Conservation (phyloP, 2,113 vertebrate species). For the Mesoclemmys tuberculata region DNA sequence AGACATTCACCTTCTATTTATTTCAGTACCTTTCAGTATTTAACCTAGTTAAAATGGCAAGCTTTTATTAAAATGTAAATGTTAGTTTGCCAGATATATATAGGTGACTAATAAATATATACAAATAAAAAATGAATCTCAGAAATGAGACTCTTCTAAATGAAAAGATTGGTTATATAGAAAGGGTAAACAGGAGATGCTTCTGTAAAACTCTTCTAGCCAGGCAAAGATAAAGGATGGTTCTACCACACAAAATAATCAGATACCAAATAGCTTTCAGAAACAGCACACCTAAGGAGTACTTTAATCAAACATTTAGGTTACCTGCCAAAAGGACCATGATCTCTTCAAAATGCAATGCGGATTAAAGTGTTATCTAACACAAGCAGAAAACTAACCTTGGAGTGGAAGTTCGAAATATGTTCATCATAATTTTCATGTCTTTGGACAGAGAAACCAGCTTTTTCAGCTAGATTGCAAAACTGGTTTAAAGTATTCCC, state of each 20-base stretch:
- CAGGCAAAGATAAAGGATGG: constrained; percentile 81
- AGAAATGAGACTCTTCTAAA: constrained; percentile 80
- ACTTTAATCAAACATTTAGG: constrained; percentile 87
- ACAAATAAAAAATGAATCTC: constrained; percentile 60
- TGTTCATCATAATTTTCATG: constrained; percentile 95
- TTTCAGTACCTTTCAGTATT: constrained; percentile 75
- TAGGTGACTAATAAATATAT: constrained; percentile 47
- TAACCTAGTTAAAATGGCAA: constrained; percentile 75
- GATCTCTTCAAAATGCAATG: constrained; percentile 87
- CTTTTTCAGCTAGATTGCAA: constrained; percentile 91
- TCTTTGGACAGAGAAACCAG: constrained; percentile 89
- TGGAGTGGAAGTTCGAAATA: constrained; percentile 94
- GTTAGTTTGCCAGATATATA: constrained; percentile 63
- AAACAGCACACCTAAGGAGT: constrained; percentile 83
- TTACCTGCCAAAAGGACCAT: constrained; percentile 87
- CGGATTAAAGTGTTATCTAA: constrained; percentile 87
- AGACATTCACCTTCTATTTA: constrained; percentile 82
- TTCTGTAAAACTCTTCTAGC: constrained; percentile 81
- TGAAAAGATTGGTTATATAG: constrained; percentile 73
- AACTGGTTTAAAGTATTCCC: constrained; percentile 94
- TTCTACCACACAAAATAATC: constrained; percentile 85
- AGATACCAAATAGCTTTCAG: constrained; percentile 84
- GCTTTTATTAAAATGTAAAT: constrained; percentile 79
- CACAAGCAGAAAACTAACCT: constrained; percentile 90
- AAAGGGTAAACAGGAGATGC: constrained; percentile 77